These are phyloP conservation scores for Actinemys pallida DNA, from an alignment of 2,113 vertebrate species.

Conservation along the genomic window DNA sequence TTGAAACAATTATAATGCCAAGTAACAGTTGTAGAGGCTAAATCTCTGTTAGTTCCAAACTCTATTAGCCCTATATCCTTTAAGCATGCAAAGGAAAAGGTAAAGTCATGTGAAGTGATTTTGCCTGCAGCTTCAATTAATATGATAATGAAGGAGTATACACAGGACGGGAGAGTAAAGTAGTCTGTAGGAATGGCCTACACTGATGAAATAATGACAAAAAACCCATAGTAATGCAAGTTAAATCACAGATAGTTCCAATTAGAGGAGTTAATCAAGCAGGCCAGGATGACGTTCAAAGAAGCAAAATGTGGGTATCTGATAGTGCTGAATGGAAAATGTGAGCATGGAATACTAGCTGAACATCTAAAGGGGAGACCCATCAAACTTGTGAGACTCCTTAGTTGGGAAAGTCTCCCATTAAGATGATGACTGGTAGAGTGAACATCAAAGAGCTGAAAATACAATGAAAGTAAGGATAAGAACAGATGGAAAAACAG, in stretches of 20 bases:
- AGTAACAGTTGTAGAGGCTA: neutral
- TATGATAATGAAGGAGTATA: neutral
- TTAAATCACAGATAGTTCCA: slow-evolving; percentile 20
- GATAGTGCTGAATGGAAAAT: neutral
- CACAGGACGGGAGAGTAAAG: neutral
- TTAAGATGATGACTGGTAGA: slow-evolving; percentile 29
- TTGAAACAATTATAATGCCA: neutral
- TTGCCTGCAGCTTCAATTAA: neutral
- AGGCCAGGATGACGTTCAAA: slow-evolving; percentile 5
- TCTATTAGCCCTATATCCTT: accelerated
- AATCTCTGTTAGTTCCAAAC: neutral
- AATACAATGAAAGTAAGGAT: neutral
- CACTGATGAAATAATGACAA: slow-evolving; percentile 3
- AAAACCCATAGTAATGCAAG: slow-evolving; percentile 22
- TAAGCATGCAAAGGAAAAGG: neutral
- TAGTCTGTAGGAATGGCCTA: slow-evolving; percentile 36
- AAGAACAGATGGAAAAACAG: neutral
- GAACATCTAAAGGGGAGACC: slow-evolving; percentile 9
- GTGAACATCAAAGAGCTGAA: slow-evolving; percentile 24
- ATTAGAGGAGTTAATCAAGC: slow-evolving; percentile 24
- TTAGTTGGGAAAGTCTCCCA: neutral
- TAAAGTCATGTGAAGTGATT: neutral
- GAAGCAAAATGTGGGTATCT: neutral
- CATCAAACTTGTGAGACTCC: neutral
- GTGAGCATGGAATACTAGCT: neutral